phyloP scores from a whole-genome alignment of 2,113 vertebrate species.

The Emydura subglobosa region DNA sequence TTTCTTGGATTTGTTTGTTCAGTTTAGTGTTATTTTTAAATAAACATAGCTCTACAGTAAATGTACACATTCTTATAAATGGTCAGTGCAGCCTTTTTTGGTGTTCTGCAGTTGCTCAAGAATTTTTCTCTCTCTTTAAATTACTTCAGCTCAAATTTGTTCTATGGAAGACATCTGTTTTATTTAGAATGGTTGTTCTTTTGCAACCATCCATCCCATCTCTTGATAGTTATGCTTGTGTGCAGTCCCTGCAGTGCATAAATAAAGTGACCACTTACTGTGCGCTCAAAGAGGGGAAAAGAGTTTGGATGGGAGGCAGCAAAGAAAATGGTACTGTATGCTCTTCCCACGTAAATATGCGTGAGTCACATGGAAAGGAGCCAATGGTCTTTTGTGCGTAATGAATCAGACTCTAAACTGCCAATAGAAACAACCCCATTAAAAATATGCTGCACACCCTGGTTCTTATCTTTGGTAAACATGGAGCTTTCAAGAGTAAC shows the following conservation, averaged over 20 bases:
- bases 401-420: slow-evolving; percentile 36
- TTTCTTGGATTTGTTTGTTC: not conserved
- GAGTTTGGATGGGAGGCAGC: not conserved
- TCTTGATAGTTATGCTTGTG: fast-evolving
- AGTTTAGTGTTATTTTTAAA: not conserved
- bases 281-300: not conserved
- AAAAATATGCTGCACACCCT: not conserved
- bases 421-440: not conserved
- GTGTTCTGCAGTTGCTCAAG: not conserved
- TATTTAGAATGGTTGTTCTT: not conserved
- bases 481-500: not conserved
- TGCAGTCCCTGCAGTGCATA: not conserved
- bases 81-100: not conserved
- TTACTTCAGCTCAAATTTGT: not conserved
- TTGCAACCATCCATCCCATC: not conserved
- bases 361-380: not conserved
- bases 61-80: not conserved
- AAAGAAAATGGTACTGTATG: not conserved
- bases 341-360: not conserved
- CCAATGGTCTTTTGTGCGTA: fast-evolving
- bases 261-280: not conserved
- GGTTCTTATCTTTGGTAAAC: slow-evolving; percentile 19
- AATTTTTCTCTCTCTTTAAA: not conserved
- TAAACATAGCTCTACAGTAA: fast-evolving
- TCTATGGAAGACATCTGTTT: not conserved